Percentiles rank a stretch among this genome's conserved stretches.
These are phyloP conservation scores for Amphilophus citrinellus DNA, from an alignment of 2,113 vertebrate species.

Conservation along the genomic window DNA sequence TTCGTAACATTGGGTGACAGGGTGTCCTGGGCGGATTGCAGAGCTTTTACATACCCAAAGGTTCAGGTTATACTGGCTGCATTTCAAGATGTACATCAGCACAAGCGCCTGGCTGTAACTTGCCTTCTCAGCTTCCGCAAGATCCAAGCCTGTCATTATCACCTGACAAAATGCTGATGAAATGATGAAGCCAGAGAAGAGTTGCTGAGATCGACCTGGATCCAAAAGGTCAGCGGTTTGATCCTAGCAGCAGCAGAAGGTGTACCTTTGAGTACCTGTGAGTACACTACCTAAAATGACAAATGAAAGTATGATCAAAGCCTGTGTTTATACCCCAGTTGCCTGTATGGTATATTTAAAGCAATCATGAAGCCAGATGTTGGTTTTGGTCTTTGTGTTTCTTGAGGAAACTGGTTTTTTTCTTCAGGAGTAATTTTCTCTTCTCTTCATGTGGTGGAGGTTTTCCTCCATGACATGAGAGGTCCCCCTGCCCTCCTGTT, in stretches of 20 bases:
- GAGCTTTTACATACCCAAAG: slow-evolving; percentile 44
- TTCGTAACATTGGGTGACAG: slow-evolving; percentile 12
- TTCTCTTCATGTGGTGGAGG: slow-evolving; percentile 60
- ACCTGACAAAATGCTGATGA: slow-evolving; percentile 23
- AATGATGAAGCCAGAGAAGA: slow-evolving; percentile 17
- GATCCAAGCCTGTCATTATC: slow-evolving; percentile 39
- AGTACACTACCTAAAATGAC: neutral
- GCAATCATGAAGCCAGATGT: neutral
- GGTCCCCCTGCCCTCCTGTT: slow-evolving; percentile 32
- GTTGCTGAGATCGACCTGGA: neutral
- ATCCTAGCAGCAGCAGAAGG: neutral
- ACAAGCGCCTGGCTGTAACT: slow-evolving; percentile 22
- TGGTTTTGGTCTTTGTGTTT: slow-evolving; percentile 17
- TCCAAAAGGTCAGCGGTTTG: slow-evolving; percentile 2
- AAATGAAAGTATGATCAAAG: neutral
- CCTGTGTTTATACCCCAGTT: neutral
- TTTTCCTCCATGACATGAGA: slow-evolving; percentile 19
- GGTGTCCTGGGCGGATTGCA: neutral
- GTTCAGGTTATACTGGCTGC: slow-evolving; percentile 61
- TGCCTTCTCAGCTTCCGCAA: slow-evolving; percentile 43
- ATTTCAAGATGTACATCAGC: slow-evolving; percentile 38
- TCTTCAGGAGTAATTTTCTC: slow-evolving; percentile 42
- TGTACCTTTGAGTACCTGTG: neutral
- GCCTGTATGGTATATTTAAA: neutral
- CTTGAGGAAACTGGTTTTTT: neutral